These are phyloP conservation scores for Uria aalge DNA, from an alignment of 2,113 vertebrate species.

Conservation along the genomic window DNA sequence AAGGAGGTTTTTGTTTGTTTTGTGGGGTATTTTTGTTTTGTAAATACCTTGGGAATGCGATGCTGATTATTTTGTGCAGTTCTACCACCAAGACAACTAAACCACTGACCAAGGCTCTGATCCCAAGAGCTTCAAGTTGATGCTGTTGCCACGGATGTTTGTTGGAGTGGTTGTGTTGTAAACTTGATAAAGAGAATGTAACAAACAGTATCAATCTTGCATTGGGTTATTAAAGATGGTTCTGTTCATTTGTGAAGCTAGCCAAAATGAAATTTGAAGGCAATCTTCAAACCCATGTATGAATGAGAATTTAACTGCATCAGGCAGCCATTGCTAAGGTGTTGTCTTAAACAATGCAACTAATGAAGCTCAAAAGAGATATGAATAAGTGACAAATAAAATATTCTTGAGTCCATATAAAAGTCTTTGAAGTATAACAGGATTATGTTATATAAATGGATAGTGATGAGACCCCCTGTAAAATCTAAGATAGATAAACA, in stretches of 20 bases:
- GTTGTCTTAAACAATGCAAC: neutral
- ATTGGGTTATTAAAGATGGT: neutral
- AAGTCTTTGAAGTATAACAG: neutral
- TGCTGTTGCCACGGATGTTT: neutral
- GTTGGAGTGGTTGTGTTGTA: neutral
- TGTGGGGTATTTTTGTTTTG: neutral
- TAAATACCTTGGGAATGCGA: neutral
- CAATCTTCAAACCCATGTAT: neutral
- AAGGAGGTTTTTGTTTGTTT: neutral
- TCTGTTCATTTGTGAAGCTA: neutral
- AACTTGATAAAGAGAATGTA: neutral
- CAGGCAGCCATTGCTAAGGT: neutral
- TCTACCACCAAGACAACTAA: neutral
- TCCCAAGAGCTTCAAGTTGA: neutral
- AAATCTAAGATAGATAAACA: neutral
- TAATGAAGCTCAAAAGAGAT: neutral
- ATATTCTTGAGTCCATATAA: neutral
- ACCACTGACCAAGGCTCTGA: neutral
- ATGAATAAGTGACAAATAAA: neutral
- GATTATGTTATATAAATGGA: neutral
- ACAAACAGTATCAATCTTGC: neutral
- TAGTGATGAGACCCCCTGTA: neutral
- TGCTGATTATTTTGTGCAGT: neutral
- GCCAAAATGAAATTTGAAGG: neutral
- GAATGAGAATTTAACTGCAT: neutral